Evolutionary conservation across 2,113 vertebrate species (phyloP), one percentile per base, ranked within the genome.

Genomic region (Mesitornis unicolor): DNA sequence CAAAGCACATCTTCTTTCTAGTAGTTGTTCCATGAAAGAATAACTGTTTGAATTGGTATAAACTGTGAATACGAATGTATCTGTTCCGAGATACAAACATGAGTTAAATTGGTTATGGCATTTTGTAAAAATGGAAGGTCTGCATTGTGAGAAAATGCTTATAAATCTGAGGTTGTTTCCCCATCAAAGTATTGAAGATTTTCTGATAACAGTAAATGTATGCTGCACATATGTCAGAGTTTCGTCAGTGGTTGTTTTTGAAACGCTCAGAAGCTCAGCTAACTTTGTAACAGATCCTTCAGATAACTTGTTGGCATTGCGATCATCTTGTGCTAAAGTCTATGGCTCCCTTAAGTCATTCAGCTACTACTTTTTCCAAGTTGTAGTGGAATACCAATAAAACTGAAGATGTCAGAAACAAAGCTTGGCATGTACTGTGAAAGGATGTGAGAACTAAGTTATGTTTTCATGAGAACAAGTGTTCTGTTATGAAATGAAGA

Each of bases 391-490:
- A 78, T 56, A 71, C 88, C 93, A 96, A n/a, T 21, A 74, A 86
- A 95, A 56, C 38, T 33, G 83, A 75, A 11, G 40, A 63, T 36
- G 82, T 84, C 79, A 74, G 91, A 67, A 90, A 45, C 5, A 7
- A 33, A 65, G 56, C 78, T 60, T 96, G 92, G 85, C 93, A 84
- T 40, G 16, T 1, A 8, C 63, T 86, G 64, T 31, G 92, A 50
- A 93, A 90, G 95, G 79, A 71, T 94, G 95, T 94, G 87, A 94
- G 95, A 93, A 91, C 59, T 40, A 89, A 86, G 71, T 85, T 84
- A 36, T 94, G 70, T 95, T 93, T 96, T 92, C 92, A 83, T 94
- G 95, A 95, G 95, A 96, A 94, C 45, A 95, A 96, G 85, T 94
- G 88, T 86, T 96, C 93, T 93, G 85, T 84, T 92, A 75, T 78